Conservation (phyloP, 2,113 vertebrate genomes). For the Clinocottus analis region DNA sequence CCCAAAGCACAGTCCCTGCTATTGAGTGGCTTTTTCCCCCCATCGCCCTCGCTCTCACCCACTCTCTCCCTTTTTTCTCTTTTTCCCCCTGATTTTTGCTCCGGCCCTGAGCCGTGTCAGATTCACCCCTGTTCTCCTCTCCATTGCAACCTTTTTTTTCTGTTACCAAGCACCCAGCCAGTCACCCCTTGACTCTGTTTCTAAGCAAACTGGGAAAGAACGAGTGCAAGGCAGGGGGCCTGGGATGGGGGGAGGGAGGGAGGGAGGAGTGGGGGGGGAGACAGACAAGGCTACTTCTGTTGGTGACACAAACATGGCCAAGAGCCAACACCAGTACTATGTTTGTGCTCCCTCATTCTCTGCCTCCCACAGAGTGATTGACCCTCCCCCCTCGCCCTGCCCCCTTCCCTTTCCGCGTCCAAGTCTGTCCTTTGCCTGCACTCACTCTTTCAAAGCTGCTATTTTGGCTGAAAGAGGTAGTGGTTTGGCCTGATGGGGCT, state of each 20-base stretch:
- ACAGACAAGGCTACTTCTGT: conserved; percentile 79
- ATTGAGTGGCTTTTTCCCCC: conserved; percentile 55
- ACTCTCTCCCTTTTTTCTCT: too few species aligned
- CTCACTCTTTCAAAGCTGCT: conserved; percentile 68
- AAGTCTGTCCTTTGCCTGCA: conserved; percentile 72
- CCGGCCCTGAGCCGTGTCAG: conserved; percentile 63
- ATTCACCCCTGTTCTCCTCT: conserved; percentile 61
- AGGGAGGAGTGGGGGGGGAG: conserved; percentile 3
- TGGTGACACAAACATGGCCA: conserved; percentile 81
- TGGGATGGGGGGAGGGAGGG: conserved; percentile 28
- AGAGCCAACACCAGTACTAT: conserved; percentile 73
- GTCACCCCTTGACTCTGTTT: conserved; percentile 74
- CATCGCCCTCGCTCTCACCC: neutral
- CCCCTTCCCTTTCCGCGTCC: conserved; percentile 52
- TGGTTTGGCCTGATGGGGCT: conserved; percentile 68
- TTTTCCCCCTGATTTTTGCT: conserved; percentile 61
- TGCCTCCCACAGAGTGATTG: conserved; percentile 74
- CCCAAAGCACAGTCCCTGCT: conserved; percentile 65
- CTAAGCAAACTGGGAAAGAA: conserved; percentile 70
- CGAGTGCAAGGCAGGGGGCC: conserved; percentile 55
- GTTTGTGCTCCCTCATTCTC: conserved; percentile 73
- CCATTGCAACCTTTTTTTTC: conserved; percentile 54
- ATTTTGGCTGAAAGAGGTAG: conserved; percentile 68
- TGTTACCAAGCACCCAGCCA: conserved; percentile 70
- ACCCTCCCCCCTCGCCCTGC: conserved; percentile 55